phyloP scores from a whole-genome alignment of 2,797 vertebrate genomes.

The Atherinosoma microstoma region DNA sequence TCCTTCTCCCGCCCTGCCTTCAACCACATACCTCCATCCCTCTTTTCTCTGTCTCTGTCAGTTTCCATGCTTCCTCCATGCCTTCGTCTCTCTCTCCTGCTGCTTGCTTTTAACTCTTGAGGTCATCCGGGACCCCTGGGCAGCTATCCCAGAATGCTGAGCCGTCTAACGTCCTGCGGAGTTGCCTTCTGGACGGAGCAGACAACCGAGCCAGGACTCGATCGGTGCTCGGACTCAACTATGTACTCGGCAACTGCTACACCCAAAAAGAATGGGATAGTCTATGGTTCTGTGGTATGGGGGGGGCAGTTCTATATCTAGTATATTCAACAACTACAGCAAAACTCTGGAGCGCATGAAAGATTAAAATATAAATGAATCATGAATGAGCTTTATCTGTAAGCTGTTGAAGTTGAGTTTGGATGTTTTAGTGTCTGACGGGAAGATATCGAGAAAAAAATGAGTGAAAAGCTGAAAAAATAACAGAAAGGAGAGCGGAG shows the following conservation, averaged over 20 bases:
- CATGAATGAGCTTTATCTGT: background rate
- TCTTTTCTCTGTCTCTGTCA: slow-evolving; percentile 66
- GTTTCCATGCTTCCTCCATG: slow-evolving; percentile 74
- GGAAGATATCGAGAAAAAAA: background rate
- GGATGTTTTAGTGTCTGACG: background rate
- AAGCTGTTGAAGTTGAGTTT: background rate
- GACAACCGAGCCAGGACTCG: slow-evolving; percentile 76
- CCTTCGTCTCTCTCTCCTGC: slow-evolving; percentile 77
- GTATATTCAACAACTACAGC: slow-evolving; percentile 10
- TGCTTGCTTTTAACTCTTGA: slow-evolving; percentile 87
- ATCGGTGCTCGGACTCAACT: slow-evolving; percentile 65
- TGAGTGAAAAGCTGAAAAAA: background rate
- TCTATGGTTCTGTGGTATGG: slow-evolving; percentile 34
- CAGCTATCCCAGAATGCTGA: slow-evolving; percentile 84
- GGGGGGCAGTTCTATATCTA: slow-evolving; percentile 16
- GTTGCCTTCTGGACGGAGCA: slow-evolving; percentile 83
- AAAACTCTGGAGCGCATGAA: slow-evolving; percentile 27
- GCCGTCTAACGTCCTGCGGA: slow-evolving; percentile 80
- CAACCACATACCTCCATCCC: slow-evolving; percentile 59
- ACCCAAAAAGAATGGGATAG: slow-evolving; percentile 32
- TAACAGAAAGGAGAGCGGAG: background rate
- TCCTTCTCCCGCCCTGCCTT: slow-evolving; percentile 25
- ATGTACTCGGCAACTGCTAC: slow-evolving; percentile 55
- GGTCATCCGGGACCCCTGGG: slow-evolving; percentile 85
- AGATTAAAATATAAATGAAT: slow-evolving; percentile 27